Conservation (phyloP, 2,797 vertebrate genomes). For the Melanitta fusca region DNA sequence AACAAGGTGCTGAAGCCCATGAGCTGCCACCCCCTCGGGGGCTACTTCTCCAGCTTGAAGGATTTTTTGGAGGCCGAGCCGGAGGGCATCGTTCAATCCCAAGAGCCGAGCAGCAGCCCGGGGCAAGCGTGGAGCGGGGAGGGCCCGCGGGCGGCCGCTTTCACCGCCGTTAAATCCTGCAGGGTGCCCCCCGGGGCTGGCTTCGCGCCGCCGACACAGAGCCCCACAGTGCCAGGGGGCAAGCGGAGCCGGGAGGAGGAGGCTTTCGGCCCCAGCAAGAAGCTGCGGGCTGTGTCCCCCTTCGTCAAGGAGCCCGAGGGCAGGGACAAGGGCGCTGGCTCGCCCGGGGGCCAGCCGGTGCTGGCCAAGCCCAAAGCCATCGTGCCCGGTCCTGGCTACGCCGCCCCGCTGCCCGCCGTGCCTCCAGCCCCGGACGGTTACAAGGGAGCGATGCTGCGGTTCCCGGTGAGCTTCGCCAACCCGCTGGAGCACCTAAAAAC, state of each 20-base stretch:
- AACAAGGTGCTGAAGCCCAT: constrained; percentile 44
- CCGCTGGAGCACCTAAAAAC: constrained; percentile 73
- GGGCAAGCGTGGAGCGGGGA: constrained; percentile 63
- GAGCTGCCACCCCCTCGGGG: constrained; percentile 36
- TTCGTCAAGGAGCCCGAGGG: constrained; percentile 70
- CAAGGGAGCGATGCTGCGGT: constrained; percentile 62
- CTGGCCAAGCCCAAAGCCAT: constrained; percentile 51
- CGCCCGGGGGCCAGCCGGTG: constrained; percentile 25
- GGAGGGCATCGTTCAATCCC: no score
- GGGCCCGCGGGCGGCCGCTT: constrained; percentile 32
- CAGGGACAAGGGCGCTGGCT: constrained; percentile 70
- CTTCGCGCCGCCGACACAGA: constrained; percentile 64
- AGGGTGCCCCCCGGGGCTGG: constrained; percentile 81
- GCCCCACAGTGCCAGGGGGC: not conserved
- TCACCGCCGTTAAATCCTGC: constrained; percentile 64
- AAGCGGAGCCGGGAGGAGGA: constrained; percentile 63
- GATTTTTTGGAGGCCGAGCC: constrained; percentile 32
- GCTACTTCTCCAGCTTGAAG: constrained; percentile 62
- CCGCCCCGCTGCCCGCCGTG: constrained; percentile 60
- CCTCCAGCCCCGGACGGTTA: constrained; percentile 65
- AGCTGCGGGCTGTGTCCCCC: constrained; percentile 72
- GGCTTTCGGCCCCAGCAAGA: constrained; percentile 70
- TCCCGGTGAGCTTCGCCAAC: constrained; percentile 72
- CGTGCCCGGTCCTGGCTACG: constrained; percentile 56
- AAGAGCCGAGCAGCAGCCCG: no score